Base-by-base conservation (phyloP, 2,113 vertebrate species). In the Pachycephala philippinensis region DNA sequence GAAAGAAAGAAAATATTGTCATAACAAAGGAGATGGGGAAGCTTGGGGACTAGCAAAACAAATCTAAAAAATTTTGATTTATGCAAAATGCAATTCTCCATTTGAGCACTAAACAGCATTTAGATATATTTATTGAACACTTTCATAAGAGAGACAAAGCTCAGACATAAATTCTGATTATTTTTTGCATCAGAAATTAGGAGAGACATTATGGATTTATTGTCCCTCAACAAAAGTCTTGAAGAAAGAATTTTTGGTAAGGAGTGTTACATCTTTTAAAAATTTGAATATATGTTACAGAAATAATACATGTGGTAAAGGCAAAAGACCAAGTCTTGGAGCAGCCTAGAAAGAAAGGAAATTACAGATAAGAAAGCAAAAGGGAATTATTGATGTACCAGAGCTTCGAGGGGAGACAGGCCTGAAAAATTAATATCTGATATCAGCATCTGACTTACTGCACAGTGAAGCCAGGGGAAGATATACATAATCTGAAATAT, bases 291-390 rank as follows among this genome's bases (percentile, higher is more conserved):
- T 27, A 28, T 0, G 0, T 20, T 50, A 15, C 14, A 70, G 59
- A 88, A 94, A 90, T 65, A 80, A 84, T 74, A 59, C 4, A 35
- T 6, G 2, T 33, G 7, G 8, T 88, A 88, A 83, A 66, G 27
- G 40, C 37, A 90, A 61, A 87, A 69, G 37, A 30, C 7, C 26
- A 35, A 87, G 24, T 53, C 35, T 59, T 83, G 50, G 11, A 54
- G 30, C 57, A 77, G 30, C 16, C 45, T 42, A 65, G 33, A 89
- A 85, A 39, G 26, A 61, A 84, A 66, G 27, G 33, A 82, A 85
- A 57, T 63, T 59, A 26, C 11, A 90, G 45, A 42, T 77, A 85
- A 87, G 81, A 72, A 87, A 84, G 23, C 10, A 84, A 92, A 89
- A 79, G 13, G 31, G 20, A 84, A 75, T 78, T 94, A 77, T 21